Conservation (phyloP, 2,113 vertebrate species). For the Terrapene triunguis region DNA sequence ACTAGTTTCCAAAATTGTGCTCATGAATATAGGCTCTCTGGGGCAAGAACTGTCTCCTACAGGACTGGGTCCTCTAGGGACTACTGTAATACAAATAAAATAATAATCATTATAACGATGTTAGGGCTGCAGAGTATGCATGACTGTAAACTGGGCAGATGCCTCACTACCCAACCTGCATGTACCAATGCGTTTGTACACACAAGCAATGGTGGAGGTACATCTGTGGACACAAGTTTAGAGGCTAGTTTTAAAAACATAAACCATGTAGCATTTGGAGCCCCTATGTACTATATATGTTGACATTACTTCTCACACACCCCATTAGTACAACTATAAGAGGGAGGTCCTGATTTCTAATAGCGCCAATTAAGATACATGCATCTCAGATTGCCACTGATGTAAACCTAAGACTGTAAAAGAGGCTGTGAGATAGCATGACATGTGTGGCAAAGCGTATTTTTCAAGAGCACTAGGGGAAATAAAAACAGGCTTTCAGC, state of each 20-base stretch:
- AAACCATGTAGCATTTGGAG: accelerated
- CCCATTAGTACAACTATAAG: not conserved
- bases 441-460: not conserved
- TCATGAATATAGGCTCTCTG: not conserved
- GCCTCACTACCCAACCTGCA: not conserved
- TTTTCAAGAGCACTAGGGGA: not conserved
- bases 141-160: not conserved
- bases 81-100: not conserved
- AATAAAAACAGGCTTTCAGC: not conserved
- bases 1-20: not conserved
- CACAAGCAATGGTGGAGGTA: not conserved
- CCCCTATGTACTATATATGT: not conserved
- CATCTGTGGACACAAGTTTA: not conserved
- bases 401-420: not conserved
- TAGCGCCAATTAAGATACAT: not conserved
- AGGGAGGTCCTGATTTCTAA: not conserved
- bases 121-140: not conserved
- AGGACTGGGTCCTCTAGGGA: not conserved
- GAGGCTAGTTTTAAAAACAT: not conserved
- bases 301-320: accelerated
- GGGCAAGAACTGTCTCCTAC: not conserved
- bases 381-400: not conserved
- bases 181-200: accelerated
- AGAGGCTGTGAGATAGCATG: not conserved
- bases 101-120: accelerated